Evolutionary conservation across 2,113 vertebrate genomes (phyloP).

Genomic region (Zapus hudsonius): DNA sequence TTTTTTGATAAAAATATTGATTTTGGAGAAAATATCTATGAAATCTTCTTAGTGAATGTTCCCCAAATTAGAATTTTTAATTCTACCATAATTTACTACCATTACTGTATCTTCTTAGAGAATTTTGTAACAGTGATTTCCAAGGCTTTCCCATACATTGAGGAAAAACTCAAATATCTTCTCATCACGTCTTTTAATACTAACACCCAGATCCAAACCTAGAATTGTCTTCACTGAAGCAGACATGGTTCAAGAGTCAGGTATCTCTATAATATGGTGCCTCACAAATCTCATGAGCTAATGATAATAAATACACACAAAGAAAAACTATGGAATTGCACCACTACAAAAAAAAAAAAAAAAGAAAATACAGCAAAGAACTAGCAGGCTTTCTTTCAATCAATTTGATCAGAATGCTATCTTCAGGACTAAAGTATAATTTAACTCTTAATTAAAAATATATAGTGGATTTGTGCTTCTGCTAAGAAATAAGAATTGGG

Average conservation of each 20-base stretch:
- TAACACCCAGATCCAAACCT: not conserved
- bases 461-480: not conserved
- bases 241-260: not conserved
- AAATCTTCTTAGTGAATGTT: constrained; percentile 35
- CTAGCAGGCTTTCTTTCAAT: not conserved
- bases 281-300: not conserved
- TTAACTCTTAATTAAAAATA: not conserved
- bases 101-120: not conserved
- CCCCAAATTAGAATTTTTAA: constrained; percentile 9
- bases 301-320: not conserved
- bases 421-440: not conserved
- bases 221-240: not conserved
- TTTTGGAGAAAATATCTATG: constrained; percentile 1
- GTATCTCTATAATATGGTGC: not conserved
- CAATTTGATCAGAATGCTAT: not conserved
- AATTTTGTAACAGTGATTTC: not conserved
- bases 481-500: not conserved
- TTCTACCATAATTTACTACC: not conserved
- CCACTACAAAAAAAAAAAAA: not conserved
- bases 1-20: constrained; percentile 6
- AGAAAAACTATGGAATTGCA: not conserved
- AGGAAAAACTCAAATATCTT: not conserved
- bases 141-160: not conserved
- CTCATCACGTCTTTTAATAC: not conserved
- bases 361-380: not conserved